phyloP scores from a whole-genome alignment of 2,888 invertebrate genomes.

The Ectropis crepuscularia region DNA sequence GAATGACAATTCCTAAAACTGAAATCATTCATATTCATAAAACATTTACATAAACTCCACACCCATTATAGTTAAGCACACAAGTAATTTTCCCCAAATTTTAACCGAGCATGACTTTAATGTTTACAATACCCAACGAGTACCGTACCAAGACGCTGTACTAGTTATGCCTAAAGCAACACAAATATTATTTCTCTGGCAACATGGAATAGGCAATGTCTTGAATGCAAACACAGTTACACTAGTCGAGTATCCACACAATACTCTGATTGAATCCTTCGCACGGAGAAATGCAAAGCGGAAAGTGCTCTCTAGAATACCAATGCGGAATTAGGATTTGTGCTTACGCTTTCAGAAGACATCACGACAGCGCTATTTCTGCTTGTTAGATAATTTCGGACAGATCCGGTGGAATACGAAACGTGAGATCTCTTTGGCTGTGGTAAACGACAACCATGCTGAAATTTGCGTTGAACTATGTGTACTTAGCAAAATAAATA shows the following conservation, averaged over 20 bases:
- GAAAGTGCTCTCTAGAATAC: slow-evolving; percentile 40
- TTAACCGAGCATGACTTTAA: slow-evolving; percentile 2
- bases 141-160: slow-evolving; percentile 5
- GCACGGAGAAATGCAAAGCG: slow-evolving; percentile 43
- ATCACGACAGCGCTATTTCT: slow-evolving; percentile 26
- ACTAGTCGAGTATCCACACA: slow-evolving; percentile 20
- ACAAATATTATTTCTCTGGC: slow-evolving; percentile 32
- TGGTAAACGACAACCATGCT: neutral
- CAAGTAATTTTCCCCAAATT: slow-evolving; percentile 3
- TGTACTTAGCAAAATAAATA: neutral
- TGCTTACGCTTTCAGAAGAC: slow-evolving; percentile 32
- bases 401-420: slow-evolving; percentile 15
- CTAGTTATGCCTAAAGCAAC: slow-evolving; percentile 18
- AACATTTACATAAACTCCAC: neutral
- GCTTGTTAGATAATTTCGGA: slow-evolving; percentile 31
- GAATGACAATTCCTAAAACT: too few species aligned
- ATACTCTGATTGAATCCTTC: slow-evolving; percentile 42
- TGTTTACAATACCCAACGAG: slow-evolving; percentile 16
- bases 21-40: neutral
- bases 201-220: slow-evolving; percentile 35
- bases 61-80: neutral
- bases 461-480: neutral
- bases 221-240: slow-evolving; percentile 40
- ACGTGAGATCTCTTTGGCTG: slow-evolving; percentile 8
- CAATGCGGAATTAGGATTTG: slow-evolving; percentile 43